Evolutionary conservation across 1,140 invertebrate genomes (phyloP).

Genomic region (Rhizoglyphus robini): DNA sequence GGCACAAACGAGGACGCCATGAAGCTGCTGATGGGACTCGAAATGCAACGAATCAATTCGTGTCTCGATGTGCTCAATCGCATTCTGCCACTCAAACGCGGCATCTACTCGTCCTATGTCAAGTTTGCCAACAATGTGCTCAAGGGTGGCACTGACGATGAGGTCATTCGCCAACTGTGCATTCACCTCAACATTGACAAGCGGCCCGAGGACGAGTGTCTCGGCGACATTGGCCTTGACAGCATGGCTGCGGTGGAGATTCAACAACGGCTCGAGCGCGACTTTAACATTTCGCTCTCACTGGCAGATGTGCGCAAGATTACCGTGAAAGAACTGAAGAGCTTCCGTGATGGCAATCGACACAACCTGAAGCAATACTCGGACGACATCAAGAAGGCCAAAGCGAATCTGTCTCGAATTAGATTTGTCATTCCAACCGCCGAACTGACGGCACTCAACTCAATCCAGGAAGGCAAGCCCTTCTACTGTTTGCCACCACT

Average conservation of each 20-base stretch:
- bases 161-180: slow-evolving; percentile 16
- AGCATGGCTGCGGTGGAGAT: slow-evolving; percentile 94
- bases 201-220: slow-evolving; percentile 57
- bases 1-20: slow-evolving; percentile 52
- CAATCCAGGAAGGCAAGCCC: slow-evolving; percentile 15
- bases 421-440: slow-evolving; percentile 11
- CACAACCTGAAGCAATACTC: slow-evolving; percentile 22
- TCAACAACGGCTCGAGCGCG: slow-evolving; percentile 38
- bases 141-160: not conserved
- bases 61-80: slow-evolving; percentile 70
- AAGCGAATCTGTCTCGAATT: slow-evolving; percentile 15
- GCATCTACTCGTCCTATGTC: slow-evolving; percentile 16
- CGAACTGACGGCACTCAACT: not conserved
- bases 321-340: slow-evolving; percentile 13
- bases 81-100: slow-evolving; percentile 50
- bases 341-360: slow-evolving; percentile 24
- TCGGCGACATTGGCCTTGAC: slow-evolving; percentile 88
- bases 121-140: not conserved
- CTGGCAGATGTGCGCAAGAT: slow-evolving; percentile 18
- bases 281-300: slow-evolving; percentile 20
- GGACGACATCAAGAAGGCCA: slow-evolving; percentile 16
- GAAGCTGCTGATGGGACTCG: slow-evolving; percentile 64
- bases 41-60: slow-evolving; percentile 78
- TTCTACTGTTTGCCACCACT: slow-evolving; percentile 22
- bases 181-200: slow-evolving; percentile 52